phyloP scores from a whole-genome alignment of 1,140 invertebrate genomes.

The Drosophila bifasciata region DNA sequence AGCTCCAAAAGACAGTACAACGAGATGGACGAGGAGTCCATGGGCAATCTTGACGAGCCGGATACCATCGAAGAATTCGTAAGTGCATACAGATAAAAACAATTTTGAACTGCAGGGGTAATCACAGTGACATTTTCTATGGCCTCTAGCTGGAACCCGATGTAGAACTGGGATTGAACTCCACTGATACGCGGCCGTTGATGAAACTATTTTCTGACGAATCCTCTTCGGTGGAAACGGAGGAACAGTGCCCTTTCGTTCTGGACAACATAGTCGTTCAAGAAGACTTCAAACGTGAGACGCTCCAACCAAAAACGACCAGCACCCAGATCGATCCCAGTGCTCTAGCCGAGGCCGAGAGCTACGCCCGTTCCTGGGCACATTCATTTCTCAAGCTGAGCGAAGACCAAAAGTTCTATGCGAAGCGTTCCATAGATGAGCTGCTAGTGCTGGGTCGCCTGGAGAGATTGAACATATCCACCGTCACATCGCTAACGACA shows the following conservation, averaged over 20 bases:
- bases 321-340: constrained; percentile 40
- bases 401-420: constrained; percentile 72
- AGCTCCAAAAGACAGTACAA: background rate
- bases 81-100: background rate
- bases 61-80: constrained; percentile 3
- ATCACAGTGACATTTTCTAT: background rate
- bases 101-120: background rate
- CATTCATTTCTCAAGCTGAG: constrained; percentile 67
- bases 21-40: constrained; percentile 27
- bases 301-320: constrained; percentile 7
- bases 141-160: no score
- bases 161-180: background rate
- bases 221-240: constrained; percentile 40
- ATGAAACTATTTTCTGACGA: constrained; percentile 66
- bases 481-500: constrained; percentile 62
- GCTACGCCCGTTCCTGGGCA: constrained; percentile 66
- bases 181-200: constrained; percentile 39
- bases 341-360: constrained; percentile 63
- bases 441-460: constrained; percentile 62
- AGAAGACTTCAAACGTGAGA: constrained; percentile 19
- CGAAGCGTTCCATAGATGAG: constrained; percentile 71
- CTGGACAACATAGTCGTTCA: constrained; percentile 30
- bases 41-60: constrained; percentile 27
- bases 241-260: constrained; percentile 49
- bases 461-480: constrained; percentile 58